phyloP scores from a whole-genome alignment of 2,797 vertebrate species.

The Botia almorhae region DNA sequence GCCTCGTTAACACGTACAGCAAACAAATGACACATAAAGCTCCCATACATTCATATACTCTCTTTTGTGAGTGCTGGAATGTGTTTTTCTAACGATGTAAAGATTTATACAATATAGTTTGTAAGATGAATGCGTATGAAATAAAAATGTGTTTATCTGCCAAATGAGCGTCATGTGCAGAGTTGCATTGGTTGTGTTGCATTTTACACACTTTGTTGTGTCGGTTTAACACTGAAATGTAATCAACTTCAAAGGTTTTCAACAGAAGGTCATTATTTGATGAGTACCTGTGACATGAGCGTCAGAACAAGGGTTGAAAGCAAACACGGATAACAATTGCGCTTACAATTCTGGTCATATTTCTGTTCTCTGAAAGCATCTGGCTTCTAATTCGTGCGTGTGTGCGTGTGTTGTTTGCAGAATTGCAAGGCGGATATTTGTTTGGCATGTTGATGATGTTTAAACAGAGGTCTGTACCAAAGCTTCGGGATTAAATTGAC shows the following conservation, averaged over 20 bases:
- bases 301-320: slow-evolving; percentile 21
- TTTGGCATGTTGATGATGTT: slow-evolving; percentile 34
- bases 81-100: background rate
- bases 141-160: background rate
- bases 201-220: too few relatives aligned
- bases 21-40: background rate
- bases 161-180: slow-evolving; percentile 1
- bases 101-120: background rate
- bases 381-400: slow-evolving; percentile 3
- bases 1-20: slow-evolving; percentile 37
- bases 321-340: background rate
- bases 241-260: background rate
- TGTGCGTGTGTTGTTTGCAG: slow-evolving; percentile 14
- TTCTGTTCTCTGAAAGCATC: slow-evolving; percentile 1
- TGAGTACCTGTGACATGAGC: slow-evolving; percentile 39
- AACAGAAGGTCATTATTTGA: slow-evolving; percentile 25
- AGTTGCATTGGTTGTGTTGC: background rate
- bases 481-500: slow-evolving; percentile 24
- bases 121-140: background rate
- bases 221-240: background rate
- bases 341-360: background rate
- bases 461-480: slow-evolving; percentile 6
- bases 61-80: background rate
- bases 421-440: slow-evolving; percentile 32
- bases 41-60: background rate